A percentile compares a stretch with the other conserved stretches of the same genome.
phyloP scores from a whole-genome alignment of 2,888 invertebrate species.

The Heteropelma amictum region DNA sequence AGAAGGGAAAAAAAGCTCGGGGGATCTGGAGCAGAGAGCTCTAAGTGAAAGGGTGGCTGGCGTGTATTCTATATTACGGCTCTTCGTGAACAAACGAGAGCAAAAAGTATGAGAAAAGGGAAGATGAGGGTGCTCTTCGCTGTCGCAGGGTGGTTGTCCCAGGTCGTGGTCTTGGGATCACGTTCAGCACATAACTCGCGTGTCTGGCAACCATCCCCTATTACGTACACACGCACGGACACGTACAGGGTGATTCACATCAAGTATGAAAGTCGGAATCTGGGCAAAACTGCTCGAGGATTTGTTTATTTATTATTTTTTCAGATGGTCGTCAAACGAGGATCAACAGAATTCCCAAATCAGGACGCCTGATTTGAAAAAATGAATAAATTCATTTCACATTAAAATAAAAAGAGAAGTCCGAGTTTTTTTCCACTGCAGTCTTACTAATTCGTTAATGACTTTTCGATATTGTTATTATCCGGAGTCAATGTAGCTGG shows the following conservation, averaged over 20 bases:
- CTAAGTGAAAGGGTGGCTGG: slow-evolving; percentile 45
- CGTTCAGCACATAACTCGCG: slow-evolving; percentile 68
- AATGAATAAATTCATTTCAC: no score
- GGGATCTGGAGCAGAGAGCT: slow-evolving; percentile 23
- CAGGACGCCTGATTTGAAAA: no score
- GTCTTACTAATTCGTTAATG: no score
- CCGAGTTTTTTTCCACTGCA: no score
- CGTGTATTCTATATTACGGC: slow-evolving; percentile 41
- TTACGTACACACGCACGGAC: not conserved
- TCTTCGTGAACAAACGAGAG: slow-evolving; percentile 30
- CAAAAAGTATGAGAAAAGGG: slow-evolving; percentile 2
- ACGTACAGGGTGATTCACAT: not conserved
- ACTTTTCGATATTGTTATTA: no score
- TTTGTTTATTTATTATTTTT: no score
- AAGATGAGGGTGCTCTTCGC: slow-evolving; percentile 1
- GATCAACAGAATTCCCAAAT: no score
- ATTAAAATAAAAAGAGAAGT: no score
- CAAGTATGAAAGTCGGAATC: no score
- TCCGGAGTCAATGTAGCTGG: no score
- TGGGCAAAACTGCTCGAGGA: no score
- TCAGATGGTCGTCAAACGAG: no score
- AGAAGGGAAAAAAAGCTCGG: not conserved
- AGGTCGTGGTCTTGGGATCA: slow-evolving; percentile 63
- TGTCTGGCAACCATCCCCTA: slow-evolving; percentile 41
- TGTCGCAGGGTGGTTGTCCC: slow-evolving; percentile 60